Conservation (phyloP, 1,140 invertebrate genomes). For the Platorchestia sp. region DNA sequence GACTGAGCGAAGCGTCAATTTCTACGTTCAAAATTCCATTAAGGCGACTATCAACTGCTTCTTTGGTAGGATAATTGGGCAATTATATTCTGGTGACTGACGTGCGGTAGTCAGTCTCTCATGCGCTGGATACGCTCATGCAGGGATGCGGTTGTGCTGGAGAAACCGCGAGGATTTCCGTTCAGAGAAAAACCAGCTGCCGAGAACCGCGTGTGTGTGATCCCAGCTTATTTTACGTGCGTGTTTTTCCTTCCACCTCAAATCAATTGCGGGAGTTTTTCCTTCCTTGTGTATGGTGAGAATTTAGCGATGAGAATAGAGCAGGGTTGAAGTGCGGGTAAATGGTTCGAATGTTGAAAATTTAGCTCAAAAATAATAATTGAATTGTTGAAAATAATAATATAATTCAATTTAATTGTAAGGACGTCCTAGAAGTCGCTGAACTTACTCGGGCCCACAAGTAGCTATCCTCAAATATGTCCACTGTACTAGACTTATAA, state of each 20-base stretch:
- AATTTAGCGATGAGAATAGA: background rate
- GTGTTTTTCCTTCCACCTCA: background rate
- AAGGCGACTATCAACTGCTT: background rate
- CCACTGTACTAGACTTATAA: too few species aligned
- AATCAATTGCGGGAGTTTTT: background rate
- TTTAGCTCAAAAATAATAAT: too few species aligned
- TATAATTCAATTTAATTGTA: too few species aligned
- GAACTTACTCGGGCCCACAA: too few species aligned
- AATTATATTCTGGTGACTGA: background rate
- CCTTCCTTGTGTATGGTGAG: background rate
- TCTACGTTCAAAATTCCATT: background rate
- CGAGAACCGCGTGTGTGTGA: background rate
- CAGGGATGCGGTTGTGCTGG: background rate
- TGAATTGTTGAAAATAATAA: too few species aligned
- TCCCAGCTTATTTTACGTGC: background rate
- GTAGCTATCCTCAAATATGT: too few species aligned
- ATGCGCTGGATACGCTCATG: background rate
- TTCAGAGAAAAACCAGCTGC: background rate
- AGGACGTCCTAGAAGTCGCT: too few species aligned
- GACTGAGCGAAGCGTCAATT: background rate
- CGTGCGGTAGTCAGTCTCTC: background rate
- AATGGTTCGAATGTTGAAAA: background rate
- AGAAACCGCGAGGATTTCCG: background rate
- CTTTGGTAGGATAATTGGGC: background rate
- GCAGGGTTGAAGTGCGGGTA: background rate